Conservation (phyloP, 2,888 invertebrate genomes). For the Heteropelma amictum region DNA sequence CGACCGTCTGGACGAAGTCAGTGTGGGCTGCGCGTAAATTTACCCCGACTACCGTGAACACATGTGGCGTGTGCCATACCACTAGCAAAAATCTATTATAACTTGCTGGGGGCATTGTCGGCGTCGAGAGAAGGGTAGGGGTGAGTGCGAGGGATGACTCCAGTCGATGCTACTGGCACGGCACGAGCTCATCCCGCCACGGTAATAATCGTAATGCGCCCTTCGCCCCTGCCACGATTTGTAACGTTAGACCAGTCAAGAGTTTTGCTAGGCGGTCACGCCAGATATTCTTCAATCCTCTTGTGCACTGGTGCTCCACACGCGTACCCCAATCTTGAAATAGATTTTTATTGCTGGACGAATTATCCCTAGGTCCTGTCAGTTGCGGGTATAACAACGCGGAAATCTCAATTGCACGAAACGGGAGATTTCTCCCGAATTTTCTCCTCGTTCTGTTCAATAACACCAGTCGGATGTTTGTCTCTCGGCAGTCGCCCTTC, state of each 20-base stretch:
- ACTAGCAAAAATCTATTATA: conserved; percentile 42
- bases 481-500: too few species aligned
- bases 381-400: conserved; percentile 40
- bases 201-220: conserved; percentile 78
- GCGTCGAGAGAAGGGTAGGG: background rate
- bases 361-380: conserved; percentile 60
- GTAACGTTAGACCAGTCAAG: conserved; percentile 18
- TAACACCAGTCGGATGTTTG: too few species aligned
- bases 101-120: conserved; percentile 6
- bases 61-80: conserved; percentile 63
- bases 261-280: conserved; percentile 57
- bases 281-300: conserved; percentile 25
- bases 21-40: conserved; percentile 69
- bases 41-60: conserved; percentile 64
- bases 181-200: conserved; percentile 58
- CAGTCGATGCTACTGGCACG: conserved; percentile 9
- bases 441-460: too few species aligned
- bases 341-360: conserved; percentile 68
- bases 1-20: conserved; percentile 74
- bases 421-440: too few species aligned
- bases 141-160: too few species aligned
- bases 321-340: conserved; percentile 63
- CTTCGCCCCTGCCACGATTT: conserved; percentile 59
- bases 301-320: conserved; percentile 43
- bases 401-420: too few species aligned